Conservation (phyloP, 92 coral and sea anemone genomes). For the Phymanthus crucifer region DNA sequence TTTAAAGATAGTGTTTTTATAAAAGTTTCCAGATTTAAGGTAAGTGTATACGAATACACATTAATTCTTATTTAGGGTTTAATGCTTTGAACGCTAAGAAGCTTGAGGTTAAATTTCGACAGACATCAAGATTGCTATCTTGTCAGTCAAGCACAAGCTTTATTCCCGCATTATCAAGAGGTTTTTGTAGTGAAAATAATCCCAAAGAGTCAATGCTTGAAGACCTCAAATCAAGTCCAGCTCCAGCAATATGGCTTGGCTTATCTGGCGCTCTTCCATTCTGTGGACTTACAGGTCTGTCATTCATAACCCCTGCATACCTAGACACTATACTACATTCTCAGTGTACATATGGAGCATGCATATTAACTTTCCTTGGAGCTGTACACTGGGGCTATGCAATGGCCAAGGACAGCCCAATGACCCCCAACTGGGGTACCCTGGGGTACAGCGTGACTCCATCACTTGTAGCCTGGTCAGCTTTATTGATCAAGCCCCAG, state of each 20-base stretch:
- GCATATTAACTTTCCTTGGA: conserved; percentile 73
- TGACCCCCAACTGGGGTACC: conserved; percentile 66
- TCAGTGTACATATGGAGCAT: conserved; percentile 78
- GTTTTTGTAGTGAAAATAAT: background rate
- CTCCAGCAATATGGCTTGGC: conserved; percentile 64
- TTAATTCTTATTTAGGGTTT: too few species aligned
- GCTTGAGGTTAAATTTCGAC: too few species aligned
- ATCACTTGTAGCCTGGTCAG: conserved; percentile 67
- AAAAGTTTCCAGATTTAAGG: background rate
- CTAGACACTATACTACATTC: conserved; percentile 59
- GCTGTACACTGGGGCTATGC: conserved; percentile 87
- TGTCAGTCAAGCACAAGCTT: background rate
- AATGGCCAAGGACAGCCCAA: conserved; percentile 46
- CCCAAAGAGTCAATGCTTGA: conserved; percentile 11
- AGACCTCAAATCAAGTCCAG: conserved; percentile 65
- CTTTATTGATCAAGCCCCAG: conserved; percentile 61
- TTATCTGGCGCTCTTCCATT: conserved; percentile 75
- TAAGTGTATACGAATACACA: background rate
- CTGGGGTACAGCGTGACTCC: conserved; percentile 81
- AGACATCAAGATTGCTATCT: background rate
- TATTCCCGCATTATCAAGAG: background rate
- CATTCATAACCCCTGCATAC: conserved; percentile 53
- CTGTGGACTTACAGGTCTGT: conserved; percentile 55
- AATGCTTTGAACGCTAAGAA: too few species aligned
- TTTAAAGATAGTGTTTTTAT: background rate